Percentiles rank a stretch among this genome's conserved stretches.
These are phyloP conservation scores for Neuroterus valhalla DNA, from an alignment of 1,140 invertebrate genomes.

Conservation along the genomic window DNA sequence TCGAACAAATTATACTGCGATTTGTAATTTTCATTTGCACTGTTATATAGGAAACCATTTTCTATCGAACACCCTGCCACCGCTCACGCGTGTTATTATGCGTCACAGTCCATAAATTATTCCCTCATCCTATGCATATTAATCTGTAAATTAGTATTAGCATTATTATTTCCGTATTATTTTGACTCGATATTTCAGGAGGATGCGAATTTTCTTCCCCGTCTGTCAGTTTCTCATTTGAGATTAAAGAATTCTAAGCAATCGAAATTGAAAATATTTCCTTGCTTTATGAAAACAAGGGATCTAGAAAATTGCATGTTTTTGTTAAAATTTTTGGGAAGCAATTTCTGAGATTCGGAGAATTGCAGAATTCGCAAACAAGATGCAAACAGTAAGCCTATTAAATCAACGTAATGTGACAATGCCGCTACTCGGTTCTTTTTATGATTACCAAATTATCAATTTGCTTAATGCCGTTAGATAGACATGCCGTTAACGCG, in stretches of 20 bases:
- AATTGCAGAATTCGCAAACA: neutral
- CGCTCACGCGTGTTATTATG: neutral
- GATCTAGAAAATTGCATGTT: too few species aligned
- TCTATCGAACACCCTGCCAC: slow-evolving; percentile 8
- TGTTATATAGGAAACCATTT: slow-evolving; percentile 16
- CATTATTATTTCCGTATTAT: slow-evolving; percentile 23
- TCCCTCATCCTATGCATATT: slow-evolving; percentile 22
- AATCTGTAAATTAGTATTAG: slow-evolving; percentile 15
- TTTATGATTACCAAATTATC: slow-evolving; percentile 16
- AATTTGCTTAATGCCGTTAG: slow-evolving; percentile 28
- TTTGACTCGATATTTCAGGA: neutral
- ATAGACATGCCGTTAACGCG: neutral
- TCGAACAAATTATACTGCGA: neutral
- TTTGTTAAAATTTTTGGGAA: too few species aligned
- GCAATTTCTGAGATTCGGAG: neutral
- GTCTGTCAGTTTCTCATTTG: neutral
- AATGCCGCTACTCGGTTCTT: neutral
- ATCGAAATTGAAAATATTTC: too few species aligned
- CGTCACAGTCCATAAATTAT: slow-evolving; percentile 21
- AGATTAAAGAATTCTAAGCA: too few species aligned
- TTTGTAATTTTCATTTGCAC: slow-evolving; percentile 5
- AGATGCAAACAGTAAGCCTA: neutral
- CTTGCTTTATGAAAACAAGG: too few species aligned
- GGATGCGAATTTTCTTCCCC: neutral
- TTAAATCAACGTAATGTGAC: slow-evolving; percentile 10